Evolutionary conservation across 1,140 invertebrate genomes (phyloP).

Genomic region (Tigriopus japonicus): DNA sequence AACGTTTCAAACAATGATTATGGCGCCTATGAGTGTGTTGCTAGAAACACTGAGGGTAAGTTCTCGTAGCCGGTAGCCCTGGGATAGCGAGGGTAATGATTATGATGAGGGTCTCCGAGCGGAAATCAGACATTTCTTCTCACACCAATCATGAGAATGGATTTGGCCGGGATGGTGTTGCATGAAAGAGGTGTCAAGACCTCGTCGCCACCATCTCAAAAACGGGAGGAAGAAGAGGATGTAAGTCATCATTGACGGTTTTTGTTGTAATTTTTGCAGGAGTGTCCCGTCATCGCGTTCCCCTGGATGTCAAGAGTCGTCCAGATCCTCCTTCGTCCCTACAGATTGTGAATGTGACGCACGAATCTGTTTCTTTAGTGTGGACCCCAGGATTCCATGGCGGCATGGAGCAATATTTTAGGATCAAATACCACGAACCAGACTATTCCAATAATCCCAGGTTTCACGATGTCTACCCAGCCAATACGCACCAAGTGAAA

Average conservation of each 20-base stretch:
- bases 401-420: constrained; percentile 60
- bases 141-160: background rate
- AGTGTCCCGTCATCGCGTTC: background rate
- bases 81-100: background rate
- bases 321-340: constrained; percentile 24
- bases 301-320: constrained; percentile 6
- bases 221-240: background rate
- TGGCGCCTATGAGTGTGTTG: constrained; percentile 12
- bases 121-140: background rate
- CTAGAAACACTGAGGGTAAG: constrained; percentile 5
- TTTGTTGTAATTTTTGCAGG: background rate
- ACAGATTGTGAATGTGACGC: constrained; percentile 59
- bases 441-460: constrained; percentile 12
- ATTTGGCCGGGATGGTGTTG: background rate
- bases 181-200: background rate
- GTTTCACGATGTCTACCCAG: constrained; percentile 47
- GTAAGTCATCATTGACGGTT: background rate
- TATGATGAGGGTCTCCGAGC: background rate
- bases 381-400: constrained; percentile 92
- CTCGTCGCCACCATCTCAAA: background rate
- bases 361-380: constrained; percentile 58
- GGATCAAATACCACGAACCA: constrained; percentile 42
- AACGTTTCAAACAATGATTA: constrained; percentile 1
- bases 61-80: background rate
- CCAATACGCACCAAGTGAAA: constrained; percentile 44